Evolutionary conservation across 2,888 invertebrate genomes (phyloP).

Genomic region (Tenthredo distinguenda): DNA sequence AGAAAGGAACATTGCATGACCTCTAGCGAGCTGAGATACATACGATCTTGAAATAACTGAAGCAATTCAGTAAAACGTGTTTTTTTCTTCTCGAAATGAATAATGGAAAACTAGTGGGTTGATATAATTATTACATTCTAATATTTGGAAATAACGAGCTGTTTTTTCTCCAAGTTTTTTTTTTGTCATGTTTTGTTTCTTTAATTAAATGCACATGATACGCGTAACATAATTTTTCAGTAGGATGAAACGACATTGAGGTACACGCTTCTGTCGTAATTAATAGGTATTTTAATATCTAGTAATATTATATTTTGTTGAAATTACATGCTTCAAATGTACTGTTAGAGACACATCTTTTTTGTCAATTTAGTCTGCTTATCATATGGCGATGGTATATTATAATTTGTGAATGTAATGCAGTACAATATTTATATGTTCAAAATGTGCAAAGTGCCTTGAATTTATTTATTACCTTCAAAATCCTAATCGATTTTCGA

Average conservation of each 20-base stretch:
- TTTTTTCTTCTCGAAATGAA: background rate
- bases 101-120: background rate
- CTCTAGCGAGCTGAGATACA: background rate
- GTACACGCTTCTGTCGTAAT: conserved; percentile 13
- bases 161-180: background rate
- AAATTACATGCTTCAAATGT: conserved; percentile 33
- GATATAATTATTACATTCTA: background rate
- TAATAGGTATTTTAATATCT: conserved; percentile 36
- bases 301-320: conserved; percentile 19
- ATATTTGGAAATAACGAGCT: background rate
- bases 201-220: background rate
- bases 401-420: background rate
- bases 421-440: background rate
- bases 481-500: conserved; percentile 6
- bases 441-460: background rate
- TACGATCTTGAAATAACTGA: background rate
- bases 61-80: background rate
- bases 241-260: conserved; percentile 18
- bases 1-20: background rate
- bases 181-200: background rate
- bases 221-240: background rate
- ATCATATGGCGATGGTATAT: background rate
- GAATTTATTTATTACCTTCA: background rate
- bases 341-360: background rate
- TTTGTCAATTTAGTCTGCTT: conserved; percentile 12